Base-by-base conservation (phyloP, 1,140 invertebrate genomes). In the Littorina saxatilis region DNA sequence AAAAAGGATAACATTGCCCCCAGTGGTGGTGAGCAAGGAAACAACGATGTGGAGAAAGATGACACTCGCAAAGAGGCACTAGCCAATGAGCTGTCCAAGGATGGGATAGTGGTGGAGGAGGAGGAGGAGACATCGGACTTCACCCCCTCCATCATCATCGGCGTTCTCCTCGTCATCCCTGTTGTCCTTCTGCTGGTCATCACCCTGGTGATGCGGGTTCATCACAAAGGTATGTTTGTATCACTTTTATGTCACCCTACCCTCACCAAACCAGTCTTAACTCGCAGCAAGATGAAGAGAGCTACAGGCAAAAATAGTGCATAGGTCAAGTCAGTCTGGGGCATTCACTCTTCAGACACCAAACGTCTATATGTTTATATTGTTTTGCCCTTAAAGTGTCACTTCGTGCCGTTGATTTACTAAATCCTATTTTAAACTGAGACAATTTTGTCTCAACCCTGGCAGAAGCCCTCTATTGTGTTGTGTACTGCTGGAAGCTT, bases 171-270 rank as follows among this genome's bases (percentile, higher is more conserved):
- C 5, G 81, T 87, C 29, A 81, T 87, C 32, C 86, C 86, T 43
- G 83, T 88, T 0, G 82, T 87, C 50, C 76, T 88, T 13, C 81
- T 88, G 39, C 80, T 88, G 27, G 80, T 87, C 52, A 80, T 88
- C 50, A 84, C 84, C 2, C 77, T 88, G 40, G 47, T 86, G 32
- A 78, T 87, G 47, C 81, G 85, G 37, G 68, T 86, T 43, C 83
- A 87, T 79, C 83, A 84, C 82, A 83, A 81, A 85, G 87, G 87
- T 88, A 40, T 83, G 73, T 43, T 1, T 35, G n/a, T n/a, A 20
- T 15, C 35, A n/a, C n/a, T n/a, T n/a, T n/a, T n/a, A n/a, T n/a
- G n/a, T n/a, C n/a, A n/a, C n/a, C n/a, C n/a, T n/a, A n/a, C n/a
- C n/a, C n/a, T n/a, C n/a, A n/a, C n/a, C n/a, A n/a, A n/a, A n/a